Conservation (phyloP, 2,113 vertebrate genomes). For the Reinhardtius hippoglossoides region DNA sequence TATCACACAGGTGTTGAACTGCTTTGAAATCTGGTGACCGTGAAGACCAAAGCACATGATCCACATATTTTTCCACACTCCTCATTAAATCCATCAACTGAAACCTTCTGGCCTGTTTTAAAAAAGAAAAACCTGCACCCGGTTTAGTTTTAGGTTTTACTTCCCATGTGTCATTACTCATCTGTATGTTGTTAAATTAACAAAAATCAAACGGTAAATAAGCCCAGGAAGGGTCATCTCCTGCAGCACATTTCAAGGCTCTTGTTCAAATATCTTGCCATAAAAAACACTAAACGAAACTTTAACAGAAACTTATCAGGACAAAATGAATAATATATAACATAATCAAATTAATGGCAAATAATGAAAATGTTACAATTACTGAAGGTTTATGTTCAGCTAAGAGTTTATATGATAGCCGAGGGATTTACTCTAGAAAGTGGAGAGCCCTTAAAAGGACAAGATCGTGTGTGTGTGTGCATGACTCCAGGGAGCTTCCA, state of each 20-base stretch:
- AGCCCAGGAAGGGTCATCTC: neutral
- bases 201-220: neutral
- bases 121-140: too few species aligned
- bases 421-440: neutral
- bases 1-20: neutral
- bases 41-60: neutral
- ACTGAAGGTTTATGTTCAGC: neutral
- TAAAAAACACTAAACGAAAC: neutral
- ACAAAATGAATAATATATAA: neutral
- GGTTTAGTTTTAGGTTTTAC: too few species aligned
- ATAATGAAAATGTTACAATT: neutral
- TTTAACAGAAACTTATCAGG: neutral
- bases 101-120: neutral
- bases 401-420: neutral
- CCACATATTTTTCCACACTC: neutral
- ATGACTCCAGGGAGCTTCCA: conserved; percentile 47
- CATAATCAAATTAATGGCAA: too few species aligned
- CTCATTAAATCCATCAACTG: neutral
- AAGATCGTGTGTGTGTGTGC: conserved; percentile 9
- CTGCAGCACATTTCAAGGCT: neutral
- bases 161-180: neutral
- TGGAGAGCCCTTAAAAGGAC: conserved; percentile 1
- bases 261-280: neutral
- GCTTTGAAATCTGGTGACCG: neutral
- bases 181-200: neutral